These are phyloP conservation scores for Ianthella basta DNA, from an alignment of 37 sponge, comb jelly and placozoan genomes.

Conservation along the genomic window DNA sequence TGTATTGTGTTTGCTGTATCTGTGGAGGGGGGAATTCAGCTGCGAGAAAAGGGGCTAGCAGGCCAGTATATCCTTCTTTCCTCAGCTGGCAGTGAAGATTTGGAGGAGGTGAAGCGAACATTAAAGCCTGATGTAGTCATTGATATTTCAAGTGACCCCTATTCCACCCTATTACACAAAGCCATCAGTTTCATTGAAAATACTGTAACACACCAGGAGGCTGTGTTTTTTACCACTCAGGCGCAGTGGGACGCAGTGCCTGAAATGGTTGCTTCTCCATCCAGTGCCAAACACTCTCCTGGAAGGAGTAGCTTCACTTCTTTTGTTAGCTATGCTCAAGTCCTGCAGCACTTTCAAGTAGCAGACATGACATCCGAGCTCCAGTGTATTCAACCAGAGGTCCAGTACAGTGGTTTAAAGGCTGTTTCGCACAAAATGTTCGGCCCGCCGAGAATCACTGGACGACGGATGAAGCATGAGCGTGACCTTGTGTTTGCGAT, in stretches of 20 bases:
- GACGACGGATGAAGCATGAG: slow-evolving; percentile 58
- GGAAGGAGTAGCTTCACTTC: background rate
- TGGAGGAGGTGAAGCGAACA: background rate
- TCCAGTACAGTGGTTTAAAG: slow-evolving; percentile 17
- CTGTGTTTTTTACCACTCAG: background rate
- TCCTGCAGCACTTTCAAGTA: slow-evolving; percentile 61
- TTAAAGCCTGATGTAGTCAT: background rate
- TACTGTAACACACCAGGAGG: background rate
- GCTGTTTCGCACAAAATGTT: slow-evolving; percentile 26
- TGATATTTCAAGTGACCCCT: background rate
- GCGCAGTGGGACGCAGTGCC: slow-evolving; percentile 25
- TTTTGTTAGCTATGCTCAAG: slow-evolving; percentile 58
- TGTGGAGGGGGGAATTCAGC: slow-evolving; percentile 58
- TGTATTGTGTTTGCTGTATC: slow-evolving; percentile 66
- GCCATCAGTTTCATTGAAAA: background rate
- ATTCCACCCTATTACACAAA: slow-evolving; percentile 2
- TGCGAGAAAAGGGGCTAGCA: slow-evolving; percentile 41
- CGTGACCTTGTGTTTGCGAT: slow-evolving; percentile 69
- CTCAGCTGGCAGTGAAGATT: background rate
- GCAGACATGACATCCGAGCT: slow-evolving; percentile 44
- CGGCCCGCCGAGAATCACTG: slow-evolving; percentile 48
- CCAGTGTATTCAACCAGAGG: slow-evolving; percentile 34
- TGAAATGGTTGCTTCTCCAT: background rate
- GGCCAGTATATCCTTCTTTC: slow-evolving; percentile 44
- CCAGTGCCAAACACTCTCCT: background rate